Conservation (phyloP, 1,140 invertebrate genomes). For the Atta colombica region DNA sequence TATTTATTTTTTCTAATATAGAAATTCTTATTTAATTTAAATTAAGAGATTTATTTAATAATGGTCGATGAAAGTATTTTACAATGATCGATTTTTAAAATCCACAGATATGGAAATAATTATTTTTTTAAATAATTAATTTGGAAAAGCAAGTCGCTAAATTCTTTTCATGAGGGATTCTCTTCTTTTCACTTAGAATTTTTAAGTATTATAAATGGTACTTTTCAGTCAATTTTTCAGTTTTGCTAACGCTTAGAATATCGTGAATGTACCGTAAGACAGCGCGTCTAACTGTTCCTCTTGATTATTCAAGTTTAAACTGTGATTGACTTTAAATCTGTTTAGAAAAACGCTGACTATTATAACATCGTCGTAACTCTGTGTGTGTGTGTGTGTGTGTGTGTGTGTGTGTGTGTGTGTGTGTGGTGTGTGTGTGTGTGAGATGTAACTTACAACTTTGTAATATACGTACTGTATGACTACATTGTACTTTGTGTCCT, state of each 20-base stretch:
- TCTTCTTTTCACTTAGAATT: not conserved
- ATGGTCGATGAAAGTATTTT: too few relatives aligned
- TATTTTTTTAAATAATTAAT: not conserved
- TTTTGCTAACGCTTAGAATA: not conserved
- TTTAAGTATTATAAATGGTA: not conserved
- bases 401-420: too few relatives aligned
- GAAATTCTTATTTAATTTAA: not conserved
- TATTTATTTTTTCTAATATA: not conserved
- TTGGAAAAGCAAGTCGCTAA: not conserved
- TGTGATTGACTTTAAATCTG: not conserved
- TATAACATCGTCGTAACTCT: not conserved
- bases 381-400: too few relatives aligned
- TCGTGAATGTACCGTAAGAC: conserved; percentile 41
- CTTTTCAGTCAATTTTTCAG: not conserved
- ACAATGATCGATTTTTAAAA: not conserved
- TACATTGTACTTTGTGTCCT: too few relatives aligned
- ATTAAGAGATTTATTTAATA: not conserved
- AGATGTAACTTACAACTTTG: not conserved
- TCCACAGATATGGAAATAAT: not conserved
- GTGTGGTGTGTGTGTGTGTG: too few relatives aligned
- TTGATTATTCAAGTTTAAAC: conserved; percentile 17
- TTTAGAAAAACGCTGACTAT: not conserved
- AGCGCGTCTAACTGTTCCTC: conserved; percentile 39
- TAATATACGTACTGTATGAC: not conserved
- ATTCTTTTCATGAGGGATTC: not conserved